Evolutionary conservation across 2,113 vertebrate species (phyloP).

Genomic region (Sander lucioperca): DNA sequence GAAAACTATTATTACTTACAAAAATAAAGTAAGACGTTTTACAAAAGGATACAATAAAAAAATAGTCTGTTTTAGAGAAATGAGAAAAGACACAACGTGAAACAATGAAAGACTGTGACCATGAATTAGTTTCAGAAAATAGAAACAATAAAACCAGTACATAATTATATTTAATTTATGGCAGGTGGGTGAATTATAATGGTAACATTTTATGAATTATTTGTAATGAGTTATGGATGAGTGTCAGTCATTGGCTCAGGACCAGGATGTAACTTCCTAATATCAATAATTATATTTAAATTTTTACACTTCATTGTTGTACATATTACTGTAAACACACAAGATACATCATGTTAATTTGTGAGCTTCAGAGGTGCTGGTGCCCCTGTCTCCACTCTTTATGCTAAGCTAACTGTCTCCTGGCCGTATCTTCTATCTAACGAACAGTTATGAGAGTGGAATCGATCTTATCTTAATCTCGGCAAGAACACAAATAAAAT

Average conservation of each 20-base stretch:
- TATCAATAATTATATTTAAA: neutral
- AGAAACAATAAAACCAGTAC: too few relatives aligned
- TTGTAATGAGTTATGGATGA: too few relatives aligned
- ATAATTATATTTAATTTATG: too few relatives aligned
- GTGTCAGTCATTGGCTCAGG: too few relatives aligned
- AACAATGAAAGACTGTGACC: too few relatives aligned
- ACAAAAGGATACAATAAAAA: neutral
- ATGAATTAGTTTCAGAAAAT: too few relatives aligned
- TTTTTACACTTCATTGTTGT: neutral
- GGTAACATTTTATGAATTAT: too few relatives aligned
- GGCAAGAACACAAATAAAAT: neutral
- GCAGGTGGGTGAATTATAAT: too few relatives aligned
- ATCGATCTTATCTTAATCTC: neutral
- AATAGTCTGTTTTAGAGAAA: too few relatives aligned
- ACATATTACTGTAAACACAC: neutral
- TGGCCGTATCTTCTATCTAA: neutral
- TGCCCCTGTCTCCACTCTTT: neutral
- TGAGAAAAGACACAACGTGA: too few relatives aligned
- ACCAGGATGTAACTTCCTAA: neutral
- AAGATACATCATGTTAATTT: neutral
- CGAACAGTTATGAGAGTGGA: neutral
- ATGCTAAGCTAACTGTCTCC: neutral
- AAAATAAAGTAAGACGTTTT: neutral
- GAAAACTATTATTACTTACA: neutral
- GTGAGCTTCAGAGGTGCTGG: neutral